A percentile compares a stretch with the other conserved stretches of the same genome.
Conservation (phyloP, 1,140 invertebrate species). For the Bombus huntii region DNA sequence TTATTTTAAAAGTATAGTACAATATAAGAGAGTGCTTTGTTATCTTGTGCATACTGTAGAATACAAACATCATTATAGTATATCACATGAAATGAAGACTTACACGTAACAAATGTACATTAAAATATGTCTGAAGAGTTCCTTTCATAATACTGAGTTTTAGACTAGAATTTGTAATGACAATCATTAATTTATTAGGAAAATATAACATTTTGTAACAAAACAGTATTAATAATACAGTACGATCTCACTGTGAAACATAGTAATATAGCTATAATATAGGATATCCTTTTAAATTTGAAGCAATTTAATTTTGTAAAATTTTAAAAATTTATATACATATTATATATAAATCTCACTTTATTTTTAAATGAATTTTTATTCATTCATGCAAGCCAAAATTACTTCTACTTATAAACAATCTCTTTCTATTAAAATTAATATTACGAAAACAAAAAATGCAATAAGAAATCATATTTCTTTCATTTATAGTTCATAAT, state of each 20-base stretch:
- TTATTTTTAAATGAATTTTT: too few species aligned
- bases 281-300: background rate
- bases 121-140: background rate
- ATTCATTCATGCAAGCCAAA: background rate
- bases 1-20: background rate
- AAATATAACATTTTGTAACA: background rate
- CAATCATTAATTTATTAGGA: background rate
- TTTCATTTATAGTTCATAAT: slow-evolving; percentile 3
- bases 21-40: background rate
- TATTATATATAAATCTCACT: background rate
- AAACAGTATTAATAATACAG: background rate
- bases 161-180: slow-evolving; percentile 27
- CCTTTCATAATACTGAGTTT: slow-evolving; percentile 17
- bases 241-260: background rate
- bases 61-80: background rate
- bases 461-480: background rate
- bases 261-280: background rate
- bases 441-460: background rate
- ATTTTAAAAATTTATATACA: background rate
- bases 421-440: background rate
- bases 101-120: background rate
- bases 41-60: slow-evolving; percentile 1
- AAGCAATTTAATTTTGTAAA: background rate
- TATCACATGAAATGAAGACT: background rate
- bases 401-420: background rate